Conservation (phyloP, 1,140 invertebrate genomes). For the Diploscapter pachys region DNA sequence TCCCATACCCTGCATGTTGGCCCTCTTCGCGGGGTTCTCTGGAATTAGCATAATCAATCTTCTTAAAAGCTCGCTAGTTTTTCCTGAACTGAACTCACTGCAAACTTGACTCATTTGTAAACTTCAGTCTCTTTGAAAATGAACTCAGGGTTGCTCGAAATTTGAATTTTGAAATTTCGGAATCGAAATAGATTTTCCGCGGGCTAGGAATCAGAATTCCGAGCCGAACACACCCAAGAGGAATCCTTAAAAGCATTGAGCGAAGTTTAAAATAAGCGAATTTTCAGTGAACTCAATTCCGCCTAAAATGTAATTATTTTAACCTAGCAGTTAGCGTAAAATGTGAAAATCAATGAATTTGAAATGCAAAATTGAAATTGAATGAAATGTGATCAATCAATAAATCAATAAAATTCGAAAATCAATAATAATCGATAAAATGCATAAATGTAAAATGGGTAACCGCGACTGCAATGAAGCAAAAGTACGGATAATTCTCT, state of each 20-base stretch:
- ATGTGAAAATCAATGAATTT: too few relatives aligned
- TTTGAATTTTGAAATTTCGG: not conserved
- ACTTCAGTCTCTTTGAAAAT: conserved; percentile 18
- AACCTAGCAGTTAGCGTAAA: too few relatives aligned
- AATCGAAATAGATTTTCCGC: conserved; percentile 27
- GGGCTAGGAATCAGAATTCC: conserved; percentile 7
- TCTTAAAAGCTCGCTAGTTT: conserved; percentile 24
- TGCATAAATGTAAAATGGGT: conserved; percentile 4
- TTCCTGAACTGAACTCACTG: conserved; percentile 15
- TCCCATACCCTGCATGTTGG: conserved; percentile 11
- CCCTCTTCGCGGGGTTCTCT: conserved; percentile 42
- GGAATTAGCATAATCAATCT: conserved; percentile 32
- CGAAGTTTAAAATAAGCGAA: not conserved
- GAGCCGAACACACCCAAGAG: conserved; percentile 12
- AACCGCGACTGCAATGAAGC: conserved; percentile 16
- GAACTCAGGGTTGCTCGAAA: conserved; percentile 1
- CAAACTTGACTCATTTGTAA: conserved; percentile 19
- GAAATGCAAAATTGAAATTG: conserved; percentile 4
- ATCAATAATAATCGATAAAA: conserved; percentile 15
- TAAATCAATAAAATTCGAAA: conserved; percentile 26
- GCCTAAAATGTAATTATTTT: too few relatives aligned
- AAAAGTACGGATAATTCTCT: conserved; percentile 19
- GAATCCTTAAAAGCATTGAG: not conserved
- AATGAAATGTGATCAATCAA: conserved; percentile 16
- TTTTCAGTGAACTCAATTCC: too few relatives aligned